These are phyloP conservation scores for Lithosia quadra DNA, from an alignment of 2,888 invertebrate species.

Conservation along the genomic window DNA sequence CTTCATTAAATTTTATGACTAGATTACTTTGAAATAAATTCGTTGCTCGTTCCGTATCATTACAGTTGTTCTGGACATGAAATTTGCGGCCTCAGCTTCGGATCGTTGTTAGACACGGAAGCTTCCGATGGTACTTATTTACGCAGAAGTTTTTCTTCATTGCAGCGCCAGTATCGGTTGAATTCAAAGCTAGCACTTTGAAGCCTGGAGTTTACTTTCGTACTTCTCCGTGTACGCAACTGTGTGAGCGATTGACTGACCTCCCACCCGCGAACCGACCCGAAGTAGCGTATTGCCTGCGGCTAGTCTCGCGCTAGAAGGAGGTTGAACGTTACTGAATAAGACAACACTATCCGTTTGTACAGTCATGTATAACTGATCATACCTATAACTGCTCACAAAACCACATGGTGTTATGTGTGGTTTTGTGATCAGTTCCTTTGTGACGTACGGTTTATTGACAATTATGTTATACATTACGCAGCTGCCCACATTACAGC, in stretches of 20 bases:
- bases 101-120: neutral
- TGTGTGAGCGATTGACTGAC: neutral
- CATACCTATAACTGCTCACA: neutral
- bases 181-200: neutral
- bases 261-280: too few species aligned
- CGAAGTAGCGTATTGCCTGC: too few species aligned
- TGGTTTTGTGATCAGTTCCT: constrained; percentile 1
- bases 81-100: neutral
- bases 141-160: neutral
- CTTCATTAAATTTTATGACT: constrained; percentile 11
- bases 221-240: neutral
- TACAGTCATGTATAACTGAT: neutral
- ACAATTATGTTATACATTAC: constrained; percentile 1
- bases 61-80: neutral
- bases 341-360: neutral
- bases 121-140: neutral
- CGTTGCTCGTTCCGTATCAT: neutral
- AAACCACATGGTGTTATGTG: neutral
- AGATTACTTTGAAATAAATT: constrained; percentile 8
- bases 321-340: neutral
- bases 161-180: neutral
- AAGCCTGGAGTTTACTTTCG: too few species aligned
- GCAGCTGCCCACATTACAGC: constrained; percentile 2
- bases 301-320: neutral
- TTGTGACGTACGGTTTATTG: neutral